A percentile compares a stretch with the other conserved stretches of the same genome.
phyloP scores from a whole-genome alignment of 2,797 vertebrate species.

The Esox masquinongy region DNA sequence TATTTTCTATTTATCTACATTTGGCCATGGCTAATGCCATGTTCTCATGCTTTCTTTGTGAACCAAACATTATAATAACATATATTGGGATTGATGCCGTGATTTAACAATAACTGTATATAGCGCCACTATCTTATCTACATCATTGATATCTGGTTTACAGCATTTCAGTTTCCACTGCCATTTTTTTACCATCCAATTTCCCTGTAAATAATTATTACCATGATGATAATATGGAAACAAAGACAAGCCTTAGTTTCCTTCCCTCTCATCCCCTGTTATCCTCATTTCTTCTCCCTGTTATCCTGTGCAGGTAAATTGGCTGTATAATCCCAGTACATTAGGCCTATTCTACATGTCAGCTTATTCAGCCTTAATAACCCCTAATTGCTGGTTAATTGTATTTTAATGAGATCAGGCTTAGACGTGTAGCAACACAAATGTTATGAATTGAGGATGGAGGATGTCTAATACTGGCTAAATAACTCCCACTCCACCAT shows the following conservation, averaged over 20 bases:
- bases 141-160: no score
- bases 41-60: no score
- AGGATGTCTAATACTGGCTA: conserved; percentile 27
- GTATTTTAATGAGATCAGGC: conserved; percentile 71
- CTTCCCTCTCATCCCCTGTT: conserved; percentile 29
- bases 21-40: no score
- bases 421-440: conserved; percentile 48
- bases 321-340: conserved; percentile 54
- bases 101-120: no score
- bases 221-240: no score
- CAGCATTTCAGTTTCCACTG: not conserved
- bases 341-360: conserved; percentile 65
- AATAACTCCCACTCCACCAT: not conserved
- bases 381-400: conserved; percentile 74
- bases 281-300: conserved; percentile 11
- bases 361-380: conserved; percentile 75
- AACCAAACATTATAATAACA: no score
- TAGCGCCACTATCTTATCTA: no score
- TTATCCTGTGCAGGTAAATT: conserved; percentile 35
- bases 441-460: conserved; percentile 47
- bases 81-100: no score
- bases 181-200: not conserved
- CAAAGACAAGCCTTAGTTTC: conserved; percentile 12
- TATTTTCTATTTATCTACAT: no score
- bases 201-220: conserved; percentile 2